These are phyloP conservation scores for Vulpes lagopus DNA, from an alignment of 2,113 vertebrate species.

Conservation along the genomic window DNA sequence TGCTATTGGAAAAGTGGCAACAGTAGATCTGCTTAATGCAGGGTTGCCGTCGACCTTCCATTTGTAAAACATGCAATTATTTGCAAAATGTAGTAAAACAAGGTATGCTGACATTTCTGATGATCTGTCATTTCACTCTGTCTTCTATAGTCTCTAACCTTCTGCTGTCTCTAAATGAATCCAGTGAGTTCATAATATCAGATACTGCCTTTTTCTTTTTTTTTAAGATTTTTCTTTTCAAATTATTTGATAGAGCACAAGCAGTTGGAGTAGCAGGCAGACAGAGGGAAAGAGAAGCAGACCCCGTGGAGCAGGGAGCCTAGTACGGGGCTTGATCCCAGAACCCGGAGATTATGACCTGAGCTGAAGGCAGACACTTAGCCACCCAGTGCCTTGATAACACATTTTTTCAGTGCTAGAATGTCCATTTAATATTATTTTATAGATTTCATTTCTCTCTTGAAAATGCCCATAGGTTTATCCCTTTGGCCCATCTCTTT, in stretches of 20 bases:
- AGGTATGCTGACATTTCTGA: neutral
- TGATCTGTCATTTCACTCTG: neutral
- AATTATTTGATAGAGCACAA: no score
- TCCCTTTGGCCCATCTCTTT: neutral
- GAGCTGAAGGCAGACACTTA: no score
- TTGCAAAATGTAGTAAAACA: neutral
- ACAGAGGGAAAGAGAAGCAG: no score
- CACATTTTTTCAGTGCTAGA: neutral
- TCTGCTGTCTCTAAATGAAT: neutral
- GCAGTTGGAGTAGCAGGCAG: no score
- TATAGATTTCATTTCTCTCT: neutral
- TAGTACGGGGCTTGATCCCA: no score
- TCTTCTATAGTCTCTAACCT: neutral
- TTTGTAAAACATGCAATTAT: neutral
- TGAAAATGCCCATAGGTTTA: neutral
- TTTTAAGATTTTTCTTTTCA: no score
- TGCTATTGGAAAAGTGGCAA: neutral
- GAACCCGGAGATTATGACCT: no score
- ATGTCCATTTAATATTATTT: neutral
- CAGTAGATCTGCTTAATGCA: neutral
- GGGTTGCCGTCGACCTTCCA: neutral
- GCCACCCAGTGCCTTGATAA: no score
- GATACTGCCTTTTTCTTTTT: neutral
- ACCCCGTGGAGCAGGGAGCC: no score
- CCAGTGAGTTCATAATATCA: neutral